Evolutionary conservation across 2,113 vertebrate genomes (phyloP).

Genomic region (Syngnathus typhle): DNA sequence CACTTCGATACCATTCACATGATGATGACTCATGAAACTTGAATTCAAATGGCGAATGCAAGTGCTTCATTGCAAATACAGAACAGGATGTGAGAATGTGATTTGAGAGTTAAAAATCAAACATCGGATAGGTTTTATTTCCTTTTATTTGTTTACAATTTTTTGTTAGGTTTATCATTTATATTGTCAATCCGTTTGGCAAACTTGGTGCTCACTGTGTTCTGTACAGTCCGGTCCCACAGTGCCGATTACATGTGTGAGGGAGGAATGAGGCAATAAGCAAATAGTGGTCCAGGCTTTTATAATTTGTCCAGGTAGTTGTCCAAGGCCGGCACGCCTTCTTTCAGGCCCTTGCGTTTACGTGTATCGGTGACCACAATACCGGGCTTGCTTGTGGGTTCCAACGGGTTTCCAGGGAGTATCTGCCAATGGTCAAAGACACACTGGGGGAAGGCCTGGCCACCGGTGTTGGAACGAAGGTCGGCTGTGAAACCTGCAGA

Average conservation of each 20-base stretch:
- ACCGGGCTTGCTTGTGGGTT: slow-evolving; percentile 67
- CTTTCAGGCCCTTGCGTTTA: slow-evolving; percentile 92
- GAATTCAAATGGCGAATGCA: too few species aligned
- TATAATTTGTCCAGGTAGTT: slow-evolving; percentile 96
- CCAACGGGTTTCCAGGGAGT: slow-evolving; percentile 82
- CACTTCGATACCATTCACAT: too few species aligned
- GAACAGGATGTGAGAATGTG: neutral
- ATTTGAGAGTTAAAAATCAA: neutral
- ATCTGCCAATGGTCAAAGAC: slow-evolving; percentile 97
- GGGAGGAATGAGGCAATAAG: slow-evolving; percentile 36
- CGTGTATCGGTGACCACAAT: slow-evolving; percentile 81
- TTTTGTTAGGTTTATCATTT: slow-evolving; percentile 46
- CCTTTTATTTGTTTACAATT: slow-evolving; percentile 70
- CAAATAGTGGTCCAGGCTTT: slow-evolving; percentile 30
- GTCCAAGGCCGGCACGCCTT: slow-evolving; percentile 85
- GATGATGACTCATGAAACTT: too few species aligned
- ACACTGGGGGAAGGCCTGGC: slow-evolving; percentile 94
- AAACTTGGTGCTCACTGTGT: slow-evolving; percentile 58
- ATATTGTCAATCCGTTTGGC: slow-evolving; percentile 60
- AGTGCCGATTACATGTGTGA: slow-evolving; percentile 31
- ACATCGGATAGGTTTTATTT: slow-evolving; percentile 50
- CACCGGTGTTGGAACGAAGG: slow-evolving; percentile 86
- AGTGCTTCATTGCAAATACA: neutral
- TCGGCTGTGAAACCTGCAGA: slow-evolving; percentile 87
- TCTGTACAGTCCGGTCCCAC: slow-evolving; percentile 68